Evolutionary conservation across 2,113 vertebrate species (phyloP).

Genomic region (Eurystomus gularis): DNA sequence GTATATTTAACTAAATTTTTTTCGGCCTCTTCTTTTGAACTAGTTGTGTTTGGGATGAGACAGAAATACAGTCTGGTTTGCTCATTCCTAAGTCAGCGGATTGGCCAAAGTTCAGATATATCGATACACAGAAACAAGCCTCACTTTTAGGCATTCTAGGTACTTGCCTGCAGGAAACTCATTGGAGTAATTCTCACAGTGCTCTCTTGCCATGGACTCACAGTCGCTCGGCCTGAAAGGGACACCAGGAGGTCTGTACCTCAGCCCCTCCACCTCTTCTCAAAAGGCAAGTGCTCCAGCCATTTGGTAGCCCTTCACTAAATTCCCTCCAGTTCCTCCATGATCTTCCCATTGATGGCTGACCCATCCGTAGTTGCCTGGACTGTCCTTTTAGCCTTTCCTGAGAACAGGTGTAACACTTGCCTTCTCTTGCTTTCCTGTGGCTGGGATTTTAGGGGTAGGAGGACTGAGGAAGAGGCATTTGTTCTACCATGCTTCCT

Average conservation of each 20-base stretch:
- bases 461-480: background rate
- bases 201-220: background rate
- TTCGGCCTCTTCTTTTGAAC: background rate
- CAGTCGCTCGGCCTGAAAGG: background rate
- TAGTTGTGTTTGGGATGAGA: background rate
- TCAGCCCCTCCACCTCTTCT: background rate
- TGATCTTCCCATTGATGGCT: background rate
- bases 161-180: background rate
- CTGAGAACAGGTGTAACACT: background rate
- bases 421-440: background rate
- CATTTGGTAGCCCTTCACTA: background rate
- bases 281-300: background rate
- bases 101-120: background rate
- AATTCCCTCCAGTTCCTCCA: background rate
- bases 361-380: rapidly evolving
- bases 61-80: background rate
- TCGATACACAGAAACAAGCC: rapidly evolving
- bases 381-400: background rate
- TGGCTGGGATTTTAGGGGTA: background rate
- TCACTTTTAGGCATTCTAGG: background rate
- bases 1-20: background rate
- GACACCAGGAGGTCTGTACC: background rate
- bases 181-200: background rate
- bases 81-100: background rate
- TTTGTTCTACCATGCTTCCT: background rate